Percentiles rank a stretch among this genome's conserved stretches.
Conservation (phyloP, 2,113 vertebrate genomes). For the Muntiacus reevesi region DNA sequence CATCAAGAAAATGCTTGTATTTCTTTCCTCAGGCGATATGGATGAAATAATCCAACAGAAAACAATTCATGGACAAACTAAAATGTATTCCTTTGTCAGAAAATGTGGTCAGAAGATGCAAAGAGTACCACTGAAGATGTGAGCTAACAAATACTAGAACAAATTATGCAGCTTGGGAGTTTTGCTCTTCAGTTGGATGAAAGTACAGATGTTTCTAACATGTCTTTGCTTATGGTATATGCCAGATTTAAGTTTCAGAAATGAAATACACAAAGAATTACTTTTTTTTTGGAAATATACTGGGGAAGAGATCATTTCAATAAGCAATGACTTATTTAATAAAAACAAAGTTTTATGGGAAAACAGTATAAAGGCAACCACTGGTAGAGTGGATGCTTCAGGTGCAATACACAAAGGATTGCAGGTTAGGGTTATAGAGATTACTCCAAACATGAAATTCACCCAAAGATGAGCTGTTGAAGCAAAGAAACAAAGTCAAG, state of each 20-base stretch:
- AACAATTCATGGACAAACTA: neutral
- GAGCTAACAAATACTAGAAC: neutral
- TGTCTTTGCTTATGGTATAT: neutral
- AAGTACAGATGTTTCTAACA: neutral
- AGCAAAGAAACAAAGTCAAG: neutral
- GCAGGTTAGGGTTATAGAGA: neutral
- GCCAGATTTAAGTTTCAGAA: slow-evolving; percentile 17
- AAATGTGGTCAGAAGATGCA: neutral
- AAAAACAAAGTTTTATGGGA: slow-evolving; percentile 46
- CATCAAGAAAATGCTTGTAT: slow-evolving; percentile 37
- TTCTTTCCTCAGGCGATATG: slow-evolving; percentile 31
- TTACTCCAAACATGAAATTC: neutral
- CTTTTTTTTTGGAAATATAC: slow-evolving; percentile 53
- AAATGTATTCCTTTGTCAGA: slow-evolving; percentile 37
- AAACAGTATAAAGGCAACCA: slow-evolving; percentile 12
- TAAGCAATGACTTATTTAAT: slow-evolving; percentile 58
- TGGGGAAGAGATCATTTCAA: slow-evolving; percentile 40
- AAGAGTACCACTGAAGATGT: neutral
- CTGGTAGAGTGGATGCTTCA: neutral
- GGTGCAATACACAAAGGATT: neutral
- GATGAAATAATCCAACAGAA: neutral
- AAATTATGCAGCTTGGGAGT: neutral
- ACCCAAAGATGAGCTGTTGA: neutral
- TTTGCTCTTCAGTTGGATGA: neutral
- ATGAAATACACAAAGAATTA: slow-evolving; percentile 54